A percentile compares a stretch with the other conserved stretches of the same genome.
These are phyloP conservation scores for Cervus canadensis DNA, from an alignment of 2,113 vertebrate species.

Conservation along the genomic window DNA sequence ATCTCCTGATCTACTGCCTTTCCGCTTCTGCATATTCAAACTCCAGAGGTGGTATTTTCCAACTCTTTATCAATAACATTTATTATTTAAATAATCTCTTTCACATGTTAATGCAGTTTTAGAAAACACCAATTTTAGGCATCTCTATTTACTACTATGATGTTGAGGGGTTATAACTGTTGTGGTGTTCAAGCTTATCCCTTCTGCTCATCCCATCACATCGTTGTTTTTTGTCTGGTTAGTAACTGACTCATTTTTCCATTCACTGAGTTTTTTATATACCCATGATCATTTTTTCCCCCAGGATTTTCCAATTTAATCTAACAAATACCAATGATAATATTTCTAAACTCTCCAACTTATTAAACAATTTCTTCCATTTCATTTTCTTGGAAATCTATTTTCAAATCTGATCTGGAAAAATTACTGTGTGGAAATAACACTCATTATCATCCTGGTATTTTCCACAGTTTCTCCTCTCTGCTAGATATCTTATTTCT, in stretches of 20 bases:
- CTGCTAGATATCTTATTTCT: not conserved
- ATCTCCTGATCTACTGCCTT: not conserved
- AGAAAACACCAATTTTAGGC: not conserved
- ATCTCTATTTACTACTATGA: not conserved
- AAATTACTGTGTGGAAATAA: not conserved
- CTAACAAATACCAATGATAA: not conserved
- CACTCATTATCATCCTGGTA: not conserved
- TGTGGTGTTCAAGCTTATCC: not conserved
- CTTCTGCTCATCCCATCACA: not conserved
- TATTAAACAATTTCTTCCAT: not conserved
- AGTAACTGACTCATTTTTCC: not conserved
- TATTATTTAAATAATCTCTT: not conserved
- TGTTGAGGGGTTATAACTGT: not conserved
- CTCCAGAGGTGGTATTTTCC: not conserved
- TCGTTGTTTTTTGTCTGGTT: not conserved
- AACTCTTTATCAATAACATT: not conserved
- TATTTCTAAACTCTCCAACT: not conserved
- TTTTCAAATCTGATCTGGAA: not conserved
- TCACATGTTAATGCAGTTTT: not conserved
- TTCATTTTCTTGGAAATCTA: not conserved
- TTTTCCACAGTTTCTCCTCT: not conserved
- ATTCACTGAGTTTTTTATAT: not conserved
- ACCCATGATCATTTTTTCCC: not conserved
- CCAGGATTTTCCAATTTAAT: not conserved
- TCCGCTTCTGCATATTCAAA: not conserved